A percentile compares a stretch with the other conserved stretches of the same genome.
phyloP scores from a whole-genome alignment of 1,140 invertebrate species.

The Ostrea edulis region DNA sequence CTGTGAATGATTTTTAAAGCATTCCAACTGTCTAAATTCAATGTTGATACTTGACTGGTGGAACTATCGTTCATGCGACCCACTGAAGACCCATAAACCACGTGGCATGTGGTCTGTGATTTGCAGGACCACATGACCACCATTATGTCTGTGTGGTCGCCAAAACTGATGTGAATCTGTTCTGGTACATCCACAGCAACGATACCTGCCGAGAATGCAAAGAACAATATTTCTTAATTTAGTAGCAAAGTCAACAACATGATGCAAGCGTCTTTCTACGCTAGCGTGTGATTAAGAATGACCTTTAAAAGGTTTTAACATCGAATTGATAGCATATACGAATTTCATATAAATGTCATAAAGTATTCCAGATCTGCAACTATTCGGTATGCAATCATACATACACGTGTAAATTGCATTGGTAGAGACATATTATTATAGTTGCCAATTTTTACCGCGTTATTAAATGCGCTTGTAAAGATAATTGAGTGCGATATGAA shows the following conservation, averaged over 20 bases:
- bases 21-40: conserved; percentile 40
- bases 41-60: background rate
- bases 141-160: conserved; percentile 44
- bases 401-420: no score
- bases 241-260: no score
- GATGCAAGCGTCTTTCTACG: no score
- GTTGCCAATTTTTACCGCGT: no score
- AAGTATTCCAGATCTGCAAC: no score
- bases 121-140: conserved; percentile 59
- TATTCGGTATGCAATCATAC: no score
- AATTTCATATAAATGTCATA: background rate
- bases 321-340: background rate
- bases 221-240: background rate
- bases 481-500: conserved; percentile 21
- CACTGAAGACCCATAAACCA: conserved; percentile 40
- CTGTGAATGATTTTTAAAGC: conserved; percentile 54
- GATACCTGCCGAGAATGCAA: background rate
- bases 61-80: background rate
- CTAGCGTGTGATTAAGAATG: background rate
- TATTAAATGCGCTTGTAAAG: background rate
- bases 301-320: background rate
- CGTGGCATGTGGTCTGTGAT: conserved; percentile 39
- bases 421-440: no score
- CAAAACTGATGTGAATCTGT: conserved; percentile 60
- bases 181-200: conserved; percentile 80